phyloP scores from a whole-genome alignment of 92 coral and sea anemone species.

The Siderastrea radians region DNA sequence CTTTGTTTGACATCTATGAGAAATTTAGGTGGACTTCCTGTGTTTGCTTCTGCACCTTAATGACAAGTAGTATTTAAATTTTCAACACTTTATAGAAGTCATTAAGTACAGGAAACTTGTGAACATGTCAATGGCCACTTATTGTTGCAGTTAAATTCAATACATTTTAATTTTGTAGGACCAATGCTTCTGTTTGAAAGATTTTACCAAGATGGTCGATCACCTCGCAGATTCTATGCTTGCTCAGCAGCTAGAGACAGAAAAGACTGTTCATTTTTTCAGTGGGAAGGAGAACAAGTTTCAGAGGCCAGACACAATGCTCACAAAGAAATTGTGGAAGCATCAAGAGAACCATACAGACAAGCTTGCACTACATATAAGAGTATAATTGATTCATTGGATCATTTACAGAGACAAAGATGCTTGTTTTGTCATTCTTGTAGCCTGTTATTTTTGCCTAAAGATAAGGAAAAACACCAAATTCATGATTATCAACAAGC shows the following conservation, averaged over 20 bases:
- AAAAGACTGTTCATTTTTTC: slow-evolving; percentile 93
- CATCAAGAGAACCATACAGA: slow-evolving; percentile 61
- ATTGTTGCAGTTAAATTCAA: too few relatives aligned
- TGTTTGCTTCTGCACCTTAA: too few relatives aligned
- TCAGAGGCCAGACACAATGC: slow-evolving; percentile 79
- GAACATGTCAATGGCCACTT: too few relatives aligned
- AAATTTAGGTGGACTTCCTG: too few relatives aligned
- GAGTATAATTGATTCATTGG: slow-evolving; percentile 29
- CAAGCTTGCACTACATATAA: slow-evolving; percentile 52
- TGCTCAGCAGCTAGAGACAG: slow-evolving; percentile 97
- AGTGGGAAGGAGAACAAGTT: slow-evolving; percentile 93
- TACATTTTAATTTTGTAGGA: slow-evolving; percentile 58
- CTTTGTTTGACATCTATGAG: too few relatives aligned
- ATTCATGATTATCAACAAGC: slow-evolving; percentile 64
- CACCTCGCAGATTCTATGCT: slow-evolving; percentile 85
- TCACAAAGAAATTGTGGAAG: slow-evolving; percentile 79
- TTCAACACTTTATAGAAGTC: too few relatives aligned
- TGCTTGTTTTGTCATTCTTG: slow-evolving; percentile 92
- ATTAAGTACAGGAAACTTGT: too few relatives aligned
- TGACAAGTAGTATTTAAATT: too few relatives aligned
- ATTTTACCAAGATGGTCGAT: slow-evolving; percentile 82
- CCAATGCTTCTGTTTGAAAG: slow-evolving; percentile 99
- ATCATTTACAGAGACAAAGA: slow-evolving; percentile 13
- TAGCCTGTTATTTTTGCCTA: slow-evolving; percentile 59
- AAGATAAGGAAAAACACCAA: slow-evolving; percentile 58